Evolutionary conservation across 2,888 invertebrate species (phyloP), one percentile per base, ranked within the genome.

Genomic region (Papilio elwesi): DNA sequence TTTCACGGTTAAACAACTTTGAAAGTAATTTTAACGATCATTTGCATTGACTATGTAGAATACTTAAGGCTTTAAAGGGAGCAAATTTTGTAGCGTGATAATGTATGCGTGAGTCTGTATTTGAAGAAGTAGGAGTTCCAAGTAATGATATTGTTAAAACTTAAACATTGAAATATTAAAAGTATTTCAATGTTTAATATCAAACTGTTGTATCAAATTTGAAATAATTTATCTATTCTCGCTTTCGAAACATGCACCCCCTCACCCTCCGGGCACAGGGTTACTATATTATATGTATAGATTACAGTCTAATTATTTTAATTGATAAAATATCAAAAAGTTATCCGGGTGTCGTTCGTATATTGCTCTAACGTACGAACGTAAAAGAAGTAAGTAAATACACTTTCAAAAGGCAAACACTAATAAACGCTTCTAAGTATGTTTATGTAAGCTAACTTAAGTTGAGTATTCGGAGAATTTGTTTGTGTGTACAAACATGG

Each of bases 401-500:
- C 6, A n/a, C 59, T 38, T 43, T 15, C n/a, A 43, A 43, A 62
- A 6, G n/a, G 10, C 15, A 43, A 38, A n/a, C 38, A 38, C 13
- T 38, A 59, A 59, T 38, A 38, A 36, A 55, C 36, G 57, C 26
- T 57, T 36, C 7, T 36, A 55, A 26, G 10, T 16, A 6, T 43
- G 43, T 43, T 43, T 43, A 43, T 43, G 2, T 1, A 43, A 43
- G 26, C 53, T 72, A 38, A 55, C 48, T 68, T 67, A 11, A n/a
- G 15, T 8, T n/a, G n/a, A 63, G 57, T 10, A 62, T 52, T 53
- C 26, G 53, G 36, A 53, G 36, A 48, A 59, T 15, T 53, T 62
- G 11, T 64, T 49, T 51, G 66, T 67, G 15, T 43, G 38, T 15
- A 43, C 38, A 65, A 43, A 43, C 68, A 15, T 47, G 47, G 59